Evolutionary conservation across 1,140 invertebrate species (phyloP), one percentile per base, ranked within the genome.

Genomic region (Aphidius ervi): DNA sequence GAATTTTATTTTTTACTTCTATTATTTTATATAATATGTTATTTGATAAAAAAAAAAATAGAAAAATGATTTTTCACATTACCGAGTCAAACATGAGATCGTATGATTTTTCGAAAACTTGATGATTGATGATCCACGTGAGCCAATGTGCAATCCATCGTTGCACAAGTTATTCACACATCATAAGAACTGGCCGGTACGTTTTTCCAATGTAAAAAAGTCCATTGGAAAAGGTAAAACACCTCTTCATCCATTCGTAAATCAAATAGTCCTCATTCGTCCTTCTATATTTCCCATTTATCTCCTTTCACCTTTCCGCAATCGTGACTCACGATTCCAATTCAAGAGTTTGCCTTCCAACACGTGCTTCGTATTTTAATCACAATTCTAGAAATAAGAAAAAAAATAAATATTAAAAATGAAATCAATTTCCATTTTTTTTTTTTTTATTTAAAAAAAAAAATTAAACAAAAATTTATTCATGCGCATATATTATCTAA

Each of bases 171-270:
- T 46, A 50, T 49, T 62, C 59, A 23, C 43, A 61, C 31, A 39
- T 59, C 47, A 49, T 45, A 49, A 53, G 23, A 49, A 41, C 47
- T 58, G 59, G 46, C 50, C 41, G 9, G 9, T 37, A 49, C 23
- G 4, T 10, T 43, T 53, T 8, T 53, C 50, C 39, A 53, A 53
- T 39, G 8, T 16, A 10, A 37, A 41, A 23, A 23, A 55, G 41
- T 58, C 50, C 20, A 61, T 65, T 42, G 50, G 61, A 63, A 56
- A 61, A 41, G 59, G 48, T 31, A 58, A 46, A 59, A 58, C 10
- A 64, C 20, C n/a, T 61, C 54, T 61, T 63, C 49, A 58, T 58
- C 61, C 56, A 20, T 47, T 62, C 63, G 52, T 65, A 59, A 59
- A 62, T 65, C 59, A 56, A 62, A 56, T 65, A 20, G 46, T 59